Conservation (phyloP, 2,113 vertebrate species). For the Elaphurus davidianus region DNA sequence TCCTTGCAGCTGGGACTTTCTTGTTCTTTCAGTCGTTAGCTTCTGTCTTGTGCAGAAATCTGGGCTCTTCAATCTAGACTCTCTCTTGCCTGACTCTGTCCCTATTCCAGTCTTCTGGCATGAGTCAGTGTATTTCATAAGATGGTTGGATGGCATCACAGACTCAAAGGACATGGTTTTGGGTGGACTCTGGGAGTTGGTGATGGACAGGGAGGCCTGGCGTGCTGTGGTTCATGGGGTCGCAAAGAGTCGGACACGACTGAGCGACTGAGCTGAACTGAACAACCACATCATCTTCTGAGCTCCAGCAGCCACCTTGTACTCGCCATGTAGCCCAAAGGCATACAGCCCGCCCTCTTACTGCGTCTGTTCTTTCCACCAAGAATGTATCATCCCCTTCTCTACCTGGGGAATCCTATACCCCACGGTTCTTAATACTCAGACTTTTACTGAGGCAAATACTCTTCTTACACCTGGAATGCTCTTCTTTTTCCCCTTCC, state of each 20-base stretch:
- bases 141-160: neutral
- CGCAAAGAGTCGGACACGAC: neutral
- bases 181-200: neutral
- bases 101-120: neutral
- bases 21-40: neutral
- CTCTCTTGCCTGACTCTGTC: neutral
- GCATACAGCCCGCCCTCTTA: neutral
- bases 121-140: neutral
- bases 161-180: neutral
- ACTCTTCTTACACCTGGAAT: neutral
- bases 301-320: neutral
- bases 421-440: neutral
- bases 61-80: neutral
- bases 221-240: neutral
- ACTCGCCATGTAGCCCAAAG: neutral
- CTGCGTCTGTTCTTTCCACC: neutral
- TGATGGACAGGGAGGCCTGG: neutral
- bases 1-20: neutral
- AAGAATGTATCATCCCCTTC: neutral
- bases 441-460: neutral
- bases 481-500: neutral
- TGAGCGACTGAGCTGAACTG: neutral
- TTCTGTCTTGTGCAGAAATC: neutral
- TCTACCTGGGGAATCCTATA: neutral
- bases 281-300: neutral